Percentiles rank a stretch among this genome's conserved stretches.
Conservation (phyloP, 2,797 vertebrate species). For the Catharus ustulatus region DNA sequence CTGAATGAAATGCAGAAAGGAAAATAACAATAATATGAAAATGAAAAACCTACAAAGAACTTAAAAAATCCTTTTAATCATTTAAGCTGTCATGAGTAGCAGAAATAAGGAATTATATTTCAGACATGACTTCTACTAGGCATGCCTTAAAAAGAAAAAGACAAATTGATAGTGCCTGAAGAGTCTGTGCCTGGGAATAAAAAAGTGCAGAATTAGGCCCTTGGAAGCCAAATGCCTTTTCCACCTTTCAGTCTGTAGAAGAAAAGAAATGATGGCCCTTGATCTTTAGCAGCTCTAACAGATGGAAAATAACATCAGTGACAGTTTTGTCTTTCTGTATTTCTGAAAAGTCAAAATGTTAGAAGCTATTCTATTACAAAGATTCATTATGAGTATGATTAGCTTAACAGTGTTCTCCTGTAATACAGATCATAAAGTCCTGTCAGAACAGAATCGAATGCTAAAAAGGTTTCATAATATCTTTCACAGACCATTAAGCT, state of each 20-base stretch:
- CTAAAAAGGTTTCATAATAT: slow-evolving; percentile 45
- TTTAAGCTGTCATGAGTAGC: slow-evolving; percentile 19
- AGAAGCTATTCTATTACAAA: slow-evolving; percentile 21
- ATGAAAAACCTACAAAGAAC: slow-evolving; percentile 6
- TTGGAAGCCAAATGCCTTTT: slow-evolving; percentile 35
- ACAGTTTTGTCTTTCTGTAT: background rate
- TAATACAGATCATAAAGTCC: slow-evolving; percentile 43
- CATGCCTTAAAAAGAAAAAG: slow-evolving; percentile 39
- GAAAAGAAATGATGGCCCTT: background rate
- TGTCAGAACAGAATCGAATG: slow-evolving; percentile 5
- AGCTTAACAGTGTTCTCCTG: slow-evolving; percentile 51
- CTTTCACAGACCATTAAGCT: slow-evolving; percentile 59
- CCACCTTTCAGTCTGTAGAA: background rate
- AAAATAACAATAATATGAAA: slow-evolving; percentile 19
- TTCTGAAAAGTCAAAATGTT: slow-evolving; percentile 12
- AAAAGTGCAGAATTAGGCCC: background rate
- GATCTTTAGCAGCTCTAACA: slow-evolving; percentile 47
- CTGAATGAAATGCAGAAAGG: background rate
- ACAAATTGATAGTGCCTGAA: slow-evolving; percentile 26
- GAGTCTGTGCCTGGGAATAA: background rate
- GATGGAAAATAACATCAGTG: slow-evolving; percentile 34
- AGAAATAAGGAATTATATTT: slow-evolving; percentile 38
- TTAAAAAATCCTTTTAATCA: slow-evolving; percentile 14
- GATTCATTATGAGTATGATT: slow-evolving; percentile 31
- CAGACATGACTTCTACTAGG: slow-evolving; percentile 13